phyloP scores from a whole-genome alignment of 2,113 vertebrate species.

The Fregata magnificens region DNA sequence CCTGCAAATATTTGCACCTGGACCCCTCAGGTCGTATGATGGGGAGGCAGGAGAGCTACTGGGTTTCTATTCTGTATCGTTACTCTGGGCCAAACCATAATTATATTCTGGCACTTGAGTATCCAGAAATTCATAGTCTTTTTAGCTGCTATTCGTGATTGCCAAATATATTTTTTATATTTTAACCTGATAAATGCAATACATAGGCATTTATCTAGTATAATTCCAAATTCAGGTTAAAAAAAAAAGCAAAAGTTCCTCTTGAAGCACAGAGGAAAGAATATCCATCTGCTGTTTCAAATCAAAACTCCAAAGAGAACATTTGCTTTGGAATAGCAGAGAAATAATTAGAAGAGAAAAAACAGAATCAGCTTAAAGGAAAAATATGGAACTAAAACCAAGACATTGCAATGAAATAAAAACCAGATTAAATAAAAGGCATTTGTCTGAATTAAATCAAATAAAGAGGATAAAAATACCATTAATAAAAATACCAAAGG shows the following conservation, averaged over 20 bases:
- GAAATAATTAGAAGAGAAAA: constrained; percentile 14
- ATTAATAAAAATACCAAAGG: neutral
- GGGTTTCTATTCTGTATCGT: neutral
- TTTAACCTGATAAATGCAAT: neutral
- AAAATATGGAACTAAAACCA: neutral
- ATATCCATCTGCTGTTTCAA: constrained; percentile 2
- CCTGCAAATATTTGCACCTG: neutral
- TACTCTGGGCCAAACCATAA: neutral
- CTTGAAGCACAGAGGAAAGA: neutral
- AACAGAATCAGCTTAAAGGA: neutral
- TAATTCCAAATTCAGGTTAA: neutral
- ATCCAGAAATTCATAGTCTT: neutral
- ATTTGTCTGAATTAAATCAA: neutral
- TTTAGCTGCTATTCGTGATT: neutral
- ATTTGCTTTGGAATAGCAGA: neutral
- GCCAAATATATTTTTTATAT: neutral
- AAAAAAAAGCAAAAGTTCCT: neutral
- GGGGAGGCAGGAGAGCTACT: neutral
- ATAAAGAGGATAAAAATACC: neutral
- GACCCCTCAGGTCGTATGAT: neutral
- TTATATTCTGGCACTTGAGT: neutral
- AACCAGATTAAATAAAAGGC: neutral
- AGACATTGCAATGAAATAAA: neutral
- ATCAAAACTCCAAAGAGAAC: constrained; percentile 4
- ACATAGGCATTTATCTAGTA: neutral